Evolutionary conservation across 2,113 vertebrate species (phyloP).

Genomic region (Pangasianodon hypophthalmus): DNA sequence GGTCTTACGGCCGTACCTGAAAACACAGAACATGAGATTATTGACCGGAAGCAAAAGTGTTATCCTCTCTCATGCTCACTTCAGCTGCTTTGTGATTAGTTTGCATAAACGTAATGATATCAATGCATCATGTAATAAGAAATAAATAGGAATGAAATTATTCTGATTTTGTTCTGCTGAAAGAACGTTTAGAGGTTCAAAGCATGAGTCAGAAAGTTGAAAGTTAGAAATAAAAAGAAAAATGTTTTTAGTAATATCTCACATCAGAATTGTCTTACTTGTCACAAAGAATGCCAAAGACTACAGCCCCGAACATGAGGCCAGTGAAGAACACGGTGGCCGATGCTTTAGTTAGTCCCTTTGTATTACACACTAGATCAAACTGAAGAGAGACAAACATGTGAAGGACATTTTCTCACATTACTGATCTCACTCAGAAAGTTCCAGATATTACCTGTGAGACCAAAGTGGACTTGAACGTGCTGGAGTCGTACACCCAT

Average conservation of each 20-base stretch:
- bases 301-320: conserved; percentile 79
- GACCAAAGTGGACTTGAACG: conserved; percentile 82
- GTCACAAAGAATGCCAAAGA: conserved; percentile 84
- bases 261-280: conserved; percentile 68
- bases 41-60: not conserved
- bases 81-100: not conserved
- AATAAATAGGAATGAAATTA: not conserved
- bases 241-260: not conserved
- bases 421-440: not conserved
- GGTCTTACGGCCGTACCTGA: conserved; percentile 71
- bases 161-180: not conserved
- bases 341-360: conserved; percentile 77
- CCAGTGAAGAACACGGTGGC: conserved; percentile 86
- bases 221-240: not conserved
- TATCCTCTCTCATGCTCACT: not conserved
- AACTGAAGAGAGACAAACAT: conserved; percentile 72
- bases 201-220: not conserved
- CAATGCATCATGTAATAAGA: not conserved
- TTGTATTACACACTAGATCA: conserved; percentile 86
- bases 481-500: conserved; percentile 84
- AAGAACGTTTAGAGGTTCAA: not conserved
- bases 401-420: not conserved
- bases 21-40: conserved; percentile 10
- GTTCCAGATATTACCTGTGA: conserved; percentile 77
- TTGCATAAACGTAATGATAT: not conserved